Evolutionary conservation across 2,797 vertebrate genomes (phyloP).

Genomic region (Argentina silus): DNA sequence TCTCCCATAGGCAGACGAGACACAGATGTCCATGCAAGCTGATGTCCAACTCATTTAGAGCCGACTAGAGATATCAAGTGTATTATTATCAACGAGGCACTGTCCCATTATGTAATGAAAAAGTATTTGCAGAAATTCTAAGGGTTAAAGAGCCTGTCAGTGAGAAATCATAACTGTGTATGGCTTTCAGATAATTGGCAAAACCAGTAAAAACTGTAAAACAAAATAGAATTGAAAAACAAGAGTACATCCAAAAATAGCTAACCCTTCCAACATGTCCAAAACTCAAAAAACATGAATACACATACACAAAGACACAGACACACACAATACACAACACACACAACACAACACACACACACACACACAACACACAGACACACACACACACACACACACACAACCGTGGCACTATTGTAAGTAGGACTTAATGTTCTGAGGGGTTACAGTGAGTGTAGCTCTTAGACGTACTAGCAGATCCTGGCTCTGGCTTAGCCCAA

Average conservation of each 20-base stretch:
- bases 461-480: background rate
- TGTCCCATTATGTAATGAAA: background rate
- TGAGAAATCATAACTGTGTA: background rate
- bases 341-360: background rate
- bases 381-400: slow-evolving; percentile 16
- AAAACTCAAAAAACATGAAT: background rate
- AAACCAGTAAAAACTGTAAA: background rate
- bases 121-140: background rate
- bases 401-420: background rate
- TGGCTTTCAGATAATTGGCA: background rate
- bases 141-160: background rate
- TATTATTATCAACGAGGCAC: background rate
- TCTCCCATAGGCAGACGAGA: background rate
- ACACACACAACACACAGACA: background rate
- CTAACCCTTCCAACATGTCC: background rate
- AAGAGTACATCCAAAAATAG: background rate
- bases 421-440: slow-evolving; percentile 5
- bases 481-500: background rate
- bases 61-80: slow-evolving; percentile 3
- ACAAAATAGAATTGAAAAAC: background rate
- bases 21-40: slow-evolving; percentile 40
- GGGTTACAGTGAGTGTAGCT: background rate
- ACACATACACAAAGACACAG: slow-evolving; percentile 22
- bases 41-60: slow-evolving; percentile 28
- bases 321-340: too few relatives aligned